A percentile compares a stretch with the other conserved stretches of the same genome.
Evolutionary conservation across 2,113 vertebrate genomes (phyloP).

Genomic region (Galbula dea): DNA sequence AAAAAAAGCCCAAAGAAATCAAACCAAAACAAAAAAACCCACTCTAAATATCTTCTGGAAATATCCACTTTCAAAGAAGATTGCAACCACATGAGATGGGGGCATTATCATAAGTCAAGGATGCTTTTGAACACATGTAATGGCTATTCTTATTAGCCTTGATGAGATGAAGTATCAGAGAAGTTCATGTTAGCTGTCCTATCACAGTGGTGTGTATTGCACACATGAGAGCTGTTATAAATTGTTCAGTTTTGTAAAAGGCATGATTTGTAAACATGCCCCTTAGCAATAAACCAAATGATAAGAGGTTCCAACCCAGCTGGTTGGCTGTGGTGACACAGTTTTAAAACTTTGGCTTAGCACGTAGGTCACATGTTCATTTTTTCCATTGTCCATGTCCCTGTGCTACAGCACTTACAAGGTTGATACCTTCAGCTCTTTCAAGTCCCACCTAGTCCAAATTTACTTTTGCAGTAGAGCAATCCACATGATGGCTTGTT

Average conservation of each 20-base stretch:
- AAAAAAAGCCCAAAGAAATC: background rate
- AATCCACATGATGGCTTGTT: background rate
- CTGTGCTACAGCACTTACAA: background rate
- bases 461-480: background rate
- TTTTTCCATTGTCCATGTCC: background rate
- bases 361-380: background rate
- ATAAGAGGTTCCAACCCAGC: background rate
- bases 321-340: background rate
- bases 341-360: background rate
- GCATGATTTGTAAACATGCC: background rate
- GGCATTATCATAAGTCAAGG: background rate
- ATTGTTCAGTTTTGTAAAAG: background rate
- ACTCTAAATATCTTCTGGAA: background rate
- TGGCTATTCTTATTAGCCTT: background rate
- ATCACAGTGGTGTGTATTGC: background rate
- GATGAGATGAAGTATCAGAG: background rate
- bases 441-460: background rate
- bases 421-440: background rate
- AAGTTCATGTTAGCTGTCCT: rapidly evolving
- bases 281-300: background rate
- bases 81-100: background rate
- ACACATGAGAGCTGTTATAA: background rate
- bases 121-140: background rate
- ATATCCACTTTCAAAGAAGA: background rate
- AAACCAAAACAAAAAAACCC: background rate